Base-by-base conservation (phyloP, 2,797 vertebrate species). In the Meriones psammophilus region DNA sequence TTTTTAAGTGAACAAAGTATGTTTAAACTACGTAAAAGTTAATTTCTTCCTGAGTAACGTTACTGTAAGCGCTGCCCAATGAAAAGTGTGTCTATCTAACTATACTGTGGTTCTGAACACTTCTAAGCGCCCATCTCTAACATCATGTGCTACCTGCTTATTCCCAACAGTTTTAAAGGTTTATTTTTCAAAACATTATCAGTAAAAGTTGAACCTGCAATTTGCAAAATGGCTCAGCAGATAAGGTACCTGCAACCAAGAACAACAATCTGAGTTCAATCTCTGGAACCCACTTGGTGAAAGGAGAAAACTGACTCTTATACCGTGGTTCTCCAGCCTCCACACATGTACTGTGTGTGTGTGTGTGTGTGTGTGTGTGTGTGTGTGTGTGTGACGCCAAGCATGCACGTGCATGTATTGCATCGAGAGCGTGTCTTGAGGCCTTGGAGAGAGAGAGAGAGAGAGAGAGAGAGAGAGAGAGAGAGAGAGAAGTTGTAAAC, bases 1-100 rank as follows among this genome's bases (percentile, higher is more conserved):
- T 89, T 93, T 71, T 54, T 94, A 92, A 88, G 73, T 87, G 33
- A 94, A 95, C 33, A 93, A 92, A 74, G 20, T 24, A 94, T 62
- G 9, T 46, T 92, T 85, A 85, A 86, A 89, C 85, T 80, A 85
- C 46, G 79, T 88, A 91, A 60, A 54, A 0, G 24, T 84, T 96
- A 42, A 60, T 73, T 89, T 89, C 77, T 89, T 92, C 60, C 86
- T 56, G 88, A 60, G 73, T 68, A 80, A 89, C 28, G 81, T 80
- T 91, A 76, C 64, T 86, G 4, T 54, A 88, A 89, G 60, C 89
- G 89, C 7, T 12, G n/a, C 2, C 46, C 42, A 73, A 42, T 64
- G 14, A 36, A 86, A 2, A 66, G n/a, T 56, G 50, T 89, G n/a
- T 54, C 64, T 81, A 8, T 80, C 96, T 95, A 93, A 66, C 87